These are phyloP conservation scores for Choloepus didactylus DNA, from an alignment of 2,797 vertebrate species.

Conservation along the genomic window DNA sequence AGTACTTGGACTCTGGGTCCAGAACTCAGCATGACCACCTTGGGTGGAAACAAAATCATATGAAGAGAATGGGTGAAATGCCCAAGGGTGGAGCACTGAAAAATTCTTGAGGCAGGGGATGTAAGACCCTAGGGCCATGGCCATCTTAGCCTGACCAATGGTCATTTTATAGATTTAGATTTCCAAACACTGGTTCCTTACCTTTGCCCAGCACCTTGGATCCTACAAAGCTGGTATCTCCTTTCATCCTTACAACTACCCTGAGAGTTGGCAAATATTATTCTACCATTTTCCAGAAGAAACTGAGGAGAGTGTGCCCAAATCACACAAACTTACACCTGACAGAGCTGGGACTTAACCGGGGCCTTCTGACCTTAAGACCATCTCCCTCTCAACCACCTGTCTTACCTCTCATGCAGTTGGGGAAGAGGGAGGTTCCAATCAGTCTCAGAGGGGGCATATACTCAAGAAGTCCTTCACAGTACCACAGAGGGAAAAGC, in stretches of 20 bases:
- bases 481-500: neutral
- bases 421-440: neutral
- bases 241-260: neutral
- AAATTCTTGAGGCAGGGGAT: neutral
- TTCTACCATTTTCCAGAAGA: neutral
- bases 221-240: neutral
- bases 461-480: neutral
- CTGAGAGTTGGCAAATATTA: neutral
- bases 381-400: neutral
- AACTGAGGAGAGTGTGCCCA: neutral
- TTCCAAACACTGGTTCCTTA: neutral
- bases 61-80: neutral
- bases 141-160: neutral
- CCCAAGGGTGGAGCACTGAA: neutral
- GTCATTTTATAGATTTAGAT: neutral
- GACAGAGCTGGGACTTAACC: neutral
- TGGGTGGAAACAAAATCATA: neutral
- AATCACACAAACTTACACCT: neutral
- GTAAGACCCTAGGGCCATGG: neutral
- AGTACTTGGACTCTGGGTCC: neutral
- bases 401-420: neutral
- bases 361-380: neutral
- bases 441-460: neutral
- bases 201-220: neutral
- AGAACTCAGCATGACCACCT: slow-evolving; percentile 18